phyloP scores from a whole-genome alignment of 2,113 vertebrate genomes.

The Colinus virginianus region DNA sequence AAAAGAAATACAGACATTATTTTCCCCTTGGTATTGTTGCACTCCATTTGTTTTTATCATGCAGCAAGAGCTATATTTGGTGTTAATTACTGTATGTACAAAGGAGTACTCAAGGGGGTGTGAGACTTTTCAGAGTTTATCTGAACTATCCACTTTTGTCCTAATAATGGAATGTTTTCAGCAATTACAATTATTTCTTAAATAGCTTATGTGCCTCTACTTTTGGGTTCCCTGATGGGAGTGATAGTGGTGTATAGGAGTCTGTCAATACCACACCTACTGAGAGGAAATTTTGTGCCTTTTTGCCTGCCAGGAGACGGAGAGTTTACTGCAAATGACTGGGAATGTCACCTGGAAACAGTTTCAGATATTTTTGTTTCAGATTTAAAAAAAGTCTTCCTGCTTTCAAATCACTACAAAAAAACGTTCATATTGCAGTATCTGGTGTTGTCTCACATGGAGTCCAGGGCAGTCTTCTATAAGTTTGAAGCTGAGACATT shows the following conservation, averaged over 20 bases:
- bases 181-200: neutral
- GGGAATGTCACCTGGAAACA: neutral
- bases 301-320: neutral
- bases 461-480: neutral
- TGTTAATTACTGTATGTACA: constrained; percentile 11
- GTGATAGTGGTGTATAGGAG: neutral
- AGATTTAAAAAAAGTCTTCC: neutral
- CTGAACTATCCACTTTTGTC: neutral
- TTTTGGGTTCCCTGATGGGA: neutral
- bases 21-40: neutral
- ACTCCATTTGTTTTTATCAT: constrained; percentile 2
- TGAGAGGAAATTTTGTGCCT: neutral
- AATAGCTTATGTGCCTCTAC: neutral
- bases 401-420: neutral
- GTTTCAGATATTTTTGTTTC: neutral
- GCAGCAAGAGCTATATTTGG: neutral
- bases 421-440: neutral
- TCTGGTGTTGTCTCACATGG: neutral
- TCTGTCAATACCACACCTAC: neutral
- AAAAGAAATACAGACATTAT: neutral
- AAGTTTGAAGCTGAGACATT: neutral
- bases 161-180: neutral
- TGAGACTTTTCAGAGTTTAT: neutral
- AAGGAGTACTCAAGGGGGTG: neutral
- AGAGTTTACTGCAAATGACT: neutral